These are phyloP conservation scores for Odontamblyopus rebecca DNA, from an alignment of 2,797 vertebrate species.

Conservation along the genomic window DNA sequence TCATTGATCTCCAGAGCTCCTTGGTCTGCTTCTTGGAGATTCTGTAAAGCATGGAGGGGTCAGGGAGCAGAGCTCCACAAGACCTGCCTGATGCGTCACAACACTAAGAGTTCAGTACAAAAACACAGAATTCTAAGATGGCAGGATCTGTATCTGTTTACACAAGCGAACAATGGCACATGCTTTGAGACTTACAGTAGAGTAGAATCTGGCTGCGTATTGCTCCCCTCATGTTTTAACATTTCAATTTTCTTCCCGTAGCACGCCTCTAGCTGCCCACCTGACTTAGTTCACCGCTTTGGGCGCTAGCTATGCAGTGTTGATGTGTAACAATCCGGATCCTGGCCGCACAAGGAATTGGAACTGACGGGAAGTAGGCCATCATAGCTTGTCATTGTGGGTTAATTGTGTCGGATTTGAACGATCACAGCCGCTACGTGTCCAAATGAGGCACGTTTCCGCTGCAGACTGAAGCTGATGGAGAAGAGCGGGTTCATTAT, in stretches of 20 bases:
- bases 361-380: constrained; percentile 65
- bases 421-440: constrained; percentile 33
- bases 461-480: constrained; percentile 20
- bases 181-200: constrained; percentile 40
- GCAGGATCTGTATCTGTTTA: constrained; percentile 50
- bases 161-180: constrained; percentile 51
- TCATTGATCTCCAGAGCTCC: constrained; percentile 46
- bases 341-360: constrained; percentile 52
- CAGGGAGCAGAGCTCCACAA: constrained; percentile 40
- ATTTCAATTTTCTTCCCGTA: constrained; percentile 61
- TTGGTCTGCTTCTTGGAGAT: constrained; percentile 40
- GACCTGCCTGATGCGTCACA: constrained; percentile 40
- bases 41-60: constrained; percentile 31
- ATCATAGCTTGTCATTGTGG: constrained; percentile 50
- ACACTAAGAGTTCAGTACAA: constrained; percentile 56
- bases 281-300: constrained; percentile 34
- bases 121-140: constrained; percentile 40
- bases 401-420: constrained; percentile 53
- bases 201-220: constrained; percentile 49
- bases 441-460: constrained; percentile 30
- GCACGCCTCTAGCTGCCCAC: constrained; percentile 54
- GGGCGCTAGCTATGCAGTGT: constrained; percentile 37
- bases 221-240: constrained; percentile 43
- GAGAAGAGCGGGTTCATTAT: constrained; percentile 31
- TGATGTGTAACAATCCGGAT: constrained; percentile 38